Percentiles rank a stretch among this genome's conserved stretches.
phyloP scores from a whole-genome alignment of 2,888 invertebrate species.

The Eupeodes latifasciatus region DNA sequence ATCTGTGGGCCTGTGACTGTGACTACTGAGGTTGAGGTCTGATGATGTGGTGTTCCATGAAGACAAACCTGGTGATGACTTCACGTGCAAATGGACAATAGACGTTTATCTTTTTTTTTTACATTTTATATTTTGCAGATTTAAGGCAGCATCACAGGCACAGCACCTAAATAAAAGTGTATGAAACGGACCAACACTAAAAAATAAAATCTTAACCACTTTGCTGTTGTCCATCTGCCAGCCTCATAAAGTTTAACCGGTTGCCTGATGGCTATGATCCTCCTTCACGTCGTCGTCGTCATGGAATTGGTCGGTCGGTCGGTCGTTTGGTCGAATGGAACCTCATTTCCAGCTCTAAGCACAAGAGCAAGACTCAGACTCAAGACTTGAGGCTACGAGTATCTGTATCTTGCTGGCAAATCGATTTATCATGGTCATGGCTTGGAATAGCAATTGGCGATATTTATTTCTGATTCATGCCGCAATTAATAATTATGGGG shows the following conservation, averaged over 20 bases:
- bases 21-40: background rate
- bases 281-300: slow-evolving; percentile 7
- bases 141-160: slow-evolving; percentile 1
- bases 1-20: background rate
- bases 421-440: slow-evolving; percentile 67
- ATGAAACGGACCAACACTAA: slow-evolving; percentile 21
- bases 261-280: slow-evolving; percentile 36
- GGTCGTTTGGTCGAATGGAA: background rate
- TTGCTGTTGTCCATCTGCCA: slow-evolving; percentile 54
- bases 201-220: slow-evolving; percentile 25
- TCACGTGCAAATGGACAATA: slow-evolving; percentile 47
- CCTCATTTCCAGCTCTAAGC: slow-evolving; percentile 31
- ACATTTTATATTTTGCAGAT: background rate
- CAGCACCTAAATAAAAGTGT: slow-evolving; percentile 5
- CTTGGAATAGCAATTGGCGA: slow-evolving; percentile 69
- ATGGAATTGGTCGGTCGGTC: too few species aligned
- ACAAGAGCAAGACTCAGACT: background rate
- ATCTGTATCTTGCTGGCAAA: slow-evolving; percentile 51
- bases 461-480: slow-evolving; percentile 75
- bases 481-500: slow-evolving; percentile 72
- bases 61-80: slow-evolving; percentile 13
- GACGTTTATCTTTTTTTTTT: slow-evolving; percentile 31
- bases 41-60: background rate
- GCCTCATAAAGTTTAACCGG: slow-evolving; percentile 66
- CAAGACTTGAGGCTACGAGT: background rate